phyloP scores from a whole-genome alignment of 2,888 invertebrate genomes.

The Limenitis camilla region DNA sequence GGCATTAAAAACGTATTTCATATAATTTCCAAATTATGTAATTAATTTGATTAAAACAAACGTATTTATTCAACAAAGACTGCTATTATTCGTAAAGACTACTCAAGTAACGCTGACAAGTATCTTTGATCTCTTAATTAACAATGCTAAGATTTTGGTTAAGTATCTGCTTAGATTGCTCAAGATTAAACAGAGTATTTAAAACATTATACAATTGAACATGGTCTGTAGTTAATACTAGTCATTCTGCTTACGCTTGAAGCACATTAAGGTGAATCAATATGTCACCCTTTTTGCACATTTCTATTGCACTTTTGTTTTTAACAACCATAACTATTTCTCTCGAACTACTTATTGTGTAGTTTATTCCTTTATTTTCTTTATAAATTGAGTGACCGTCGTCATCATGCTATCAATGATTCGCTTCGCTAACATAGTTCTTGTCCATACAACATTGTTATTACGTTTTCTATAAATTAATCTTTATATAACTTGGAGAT shows the following conservation, averaged over 20 bases:
- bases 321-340: background rate
- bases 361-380: too few relatives aligned
- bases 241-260: too few relatives aligned
- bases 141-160: background rate
- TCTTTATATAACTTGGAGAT: too few relatives aligned
- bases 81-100: background rate
- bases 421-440: slow-evolving; percentile 1
- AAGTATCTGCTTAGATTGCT: background rate
- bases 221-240: too few relatives aligned
- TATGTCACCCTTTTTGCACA: background rate
- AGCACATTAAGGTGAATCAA: too few relatives aligned
- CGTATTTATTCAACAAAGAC: background rate
- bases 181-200: background rate
- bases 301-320: background rate
- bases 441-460: too few relatives aligned
- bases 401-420: slow-evolving; percentile 1
- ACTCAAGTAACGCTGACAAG: slow-evolving; percentile 1
- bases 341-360: too few relatives aligned
- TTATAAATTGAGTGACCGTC: background rate
- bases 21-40: background rate
- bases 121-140: slow-evolving; percentile 3
- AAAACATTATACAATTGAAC: background rate
- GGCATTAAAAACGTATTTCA: too few relatives aligned
- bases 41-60: background rate
- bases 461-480: too few relatives aligned